These are phyloP conservation scores for Syngnathus scovelli DNA, from an alignment of 2,113 vertebrate species.

Conservation along the genomic window DNA sequence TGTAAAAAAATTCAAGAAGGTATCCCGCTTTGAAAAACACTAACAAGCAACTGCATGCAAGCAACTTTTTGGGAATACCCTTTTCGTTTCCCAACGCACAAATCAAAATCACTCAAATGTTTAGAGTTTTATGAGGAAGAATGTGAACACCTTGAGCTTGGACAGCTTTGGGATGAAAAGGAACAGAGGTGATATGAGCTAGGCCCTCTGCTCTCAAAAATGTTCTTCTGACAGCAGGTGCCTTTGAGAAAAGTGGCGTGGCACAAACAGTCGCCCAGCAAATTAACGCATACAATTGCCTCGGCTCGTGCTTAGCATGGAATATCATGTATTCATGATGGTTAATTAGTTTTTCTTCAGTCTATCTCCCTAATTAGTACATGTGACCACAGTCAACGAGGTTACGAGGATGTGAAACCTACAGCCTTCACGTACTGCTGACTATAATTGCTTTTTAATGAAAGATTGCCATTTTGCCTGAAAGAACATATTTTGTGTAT, in stretches of 20 bases:
- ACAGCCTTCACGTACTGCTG: not conserved
- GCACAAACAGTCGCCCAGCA: not conserved
- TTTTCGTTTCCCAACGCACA: not conserved
- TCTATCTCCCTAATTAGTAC: not conserved
- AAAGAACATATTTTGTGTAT: not conserved
- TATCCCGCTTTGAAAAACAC: too few relatives aligned
- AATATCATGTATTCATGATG: not conserved
- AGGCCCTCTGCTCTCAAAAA: not conserved
- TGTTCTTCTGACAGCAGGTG: not conserved
- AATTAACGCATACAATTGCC: not conserved
- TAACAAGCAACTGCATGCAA: too few relatives aligned
- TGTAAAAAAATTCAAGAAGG: too few relatives aligned
- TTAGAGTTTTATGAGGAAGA: not conserved
- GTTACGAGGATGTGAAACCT: not conserved
- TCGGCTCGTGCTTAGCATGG: not conserved
- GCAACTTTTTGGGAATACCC: not conserved
- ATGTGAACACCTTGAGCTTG: too few relatives aligned
- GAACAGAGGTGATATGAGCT: not conserved
- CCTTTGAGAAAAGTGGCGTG: not conserved
- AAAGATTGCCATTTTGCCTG: not conserved
- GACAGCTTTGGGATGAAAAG: not conserved
- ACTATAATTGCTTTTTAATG: not conserved
- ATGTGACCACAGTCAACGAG: not conserved
- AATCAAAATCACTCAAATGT: not conserved
- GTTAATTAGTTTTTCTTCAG: constrained; percentile 5